Base-by-base conservation (phyloP, 2,797 vertebrate species). In the Lutjanus argentimaculatus region DNA sequence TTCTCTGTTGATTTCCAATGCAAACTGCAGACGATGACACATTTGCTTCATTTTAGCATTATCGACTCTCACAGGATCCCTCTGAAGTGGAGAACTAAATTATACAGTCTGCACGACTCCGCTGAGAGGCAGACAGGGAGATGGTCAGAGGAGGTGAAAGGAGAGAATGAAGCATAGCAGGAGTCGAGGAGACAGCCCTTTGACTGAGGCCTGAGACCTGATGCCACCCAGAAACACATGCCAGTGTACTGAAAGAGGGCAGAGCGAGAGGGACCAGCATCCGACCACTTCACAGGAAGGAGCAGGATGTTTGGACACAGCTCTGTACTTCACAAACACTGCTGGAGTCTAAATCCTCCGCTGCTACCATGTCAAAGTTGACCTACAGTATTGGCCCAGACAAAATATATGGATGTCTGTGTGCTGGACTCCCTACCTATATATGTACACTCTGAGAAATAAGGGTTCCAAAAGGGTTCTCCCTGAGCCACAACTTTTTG, bases 241-340 rank as follows among this genome's bases (percentile, higher is more conserved):
- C 84, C 79, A 86, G 81, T 64, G 83, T 80, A 89, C 79, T 87
- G 83, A 91, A 92, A 90, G 79, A 53, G 77, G 83, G 84, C 84
- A 84, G 86, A 84, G 85, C 91, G 85, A 85, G 87, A 92, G 81
- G 90, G 85, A 83, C 92, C 75, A 30, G 84, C 84, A 82, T 90
- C 89, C 75, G 72, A 94, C 95, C 95, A 96, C 95, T 95, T 96
- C 95, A 95, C 85, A 95, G 88, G 81, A 82, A 55, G 1, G 70
- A 77, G 89, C 90, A 92, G 91, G 91, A 94, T 93, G 93, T 96
- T 93, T 95, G 92, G 92, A 94, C 92, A 91, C 88, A 92, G 90
- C 80, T 82, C 91, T 89, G 85, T 89, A 80, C 91, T 93, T 94
- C 89, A 94, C 90, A 95, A 96, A 96, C 89, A 95, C 78, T 75